Percentiles rank a stretch among this genome's conserved stretches.
Conservation (phyloP, 2,888 invertebrate species). For the Euclidia mi region DNA sequence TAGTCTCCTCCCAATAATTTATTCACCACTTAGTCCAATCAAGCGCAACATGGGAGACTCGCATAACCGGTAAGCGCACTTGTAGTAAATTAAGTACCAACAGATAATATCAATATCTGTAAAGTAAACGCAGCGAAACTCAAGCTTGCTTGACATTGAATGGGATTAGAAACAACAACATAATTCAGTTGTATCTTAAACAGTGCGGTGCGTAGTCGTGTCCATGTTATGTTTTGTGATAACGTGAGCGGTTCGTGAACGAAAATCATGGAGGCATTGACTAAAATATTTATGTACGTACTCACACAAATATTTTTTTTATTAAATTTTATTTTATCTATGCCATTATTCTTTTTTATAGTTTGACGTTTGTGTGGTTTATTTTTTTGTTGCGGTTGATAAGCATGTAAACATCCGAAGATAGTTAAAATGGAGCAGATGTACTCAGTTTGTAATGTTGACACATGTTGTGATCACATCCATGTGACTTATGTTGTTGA, state of each 20-base stretch:
- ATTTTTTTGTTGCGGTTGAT: constrained; percentile 14
- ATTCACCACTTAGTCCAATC: too few relatives aligned
- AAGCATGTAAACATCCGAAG: constrained; percentile 41
- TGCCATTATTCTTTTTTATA: not conserved
- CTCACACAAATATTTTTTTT: too few relatives aligned
- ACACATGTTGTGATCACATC: too few relatives aligned
- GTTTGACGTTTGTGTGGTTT: constrained; percentile 2
- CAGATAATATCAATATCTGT: constrained; percentile 9
- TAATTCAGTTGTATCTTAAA: constrained; percentile 20
- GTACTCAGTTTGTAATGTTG: too few relatives aligned
- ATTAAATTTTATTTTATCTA: not conserved
- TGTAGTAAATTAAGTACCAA: not conserved
- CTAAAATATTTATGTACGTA: constrained; percentile 32
- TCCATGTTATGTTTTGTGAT: constrained; percentile 23
- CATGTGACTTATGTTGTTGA: too few relatives aligned
- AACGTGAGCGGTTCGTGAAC: constrained; percentile 16
- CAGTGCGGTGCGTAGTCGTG: constrained; percentile 15
- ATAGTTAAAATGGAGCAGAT: not conserved
- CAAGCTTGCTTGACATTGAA: constrained; percentile 24
- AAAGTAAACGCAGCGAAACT: constrained; percentile 6
- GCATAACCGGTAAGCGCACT: not conserved
- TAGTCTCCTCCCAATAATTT: not conserved
- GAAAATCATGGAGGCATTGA: constrained; percentile 16
- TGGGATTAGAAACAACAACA: constrained; percentile 18
- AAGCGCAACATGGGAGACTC: not conserved